These are phyloP conservation scores for Aurelia sp. DNA, from an alignment of 30 jellyfish, hydroid and myxozoan genomes.

Conservation along the genomic window DNA sequence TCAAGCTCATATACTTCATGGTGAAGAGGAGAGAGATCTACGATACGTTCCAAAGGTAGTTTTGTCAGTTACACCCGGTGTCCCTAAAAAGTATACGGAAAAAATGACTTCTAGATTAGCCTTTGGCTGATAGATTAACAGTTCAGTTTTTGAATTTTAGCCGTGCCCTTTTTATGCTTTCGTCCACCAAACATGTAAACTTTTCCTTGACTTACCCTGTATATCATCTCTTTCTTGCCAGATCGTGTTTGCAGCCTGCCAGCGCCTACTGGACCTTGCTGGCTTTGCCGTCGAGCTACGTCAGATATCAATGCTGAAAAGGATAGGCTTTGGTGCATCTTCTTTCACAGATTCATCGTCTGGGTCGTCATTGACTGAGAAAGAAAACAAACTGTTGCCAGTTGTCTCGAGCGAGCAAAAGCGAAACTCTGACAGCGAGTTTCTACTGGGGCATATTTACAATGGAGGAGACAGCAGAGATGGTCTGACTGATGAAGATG, in stretches of 20 bases:
- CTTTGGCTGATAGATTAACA: too few species aligned
- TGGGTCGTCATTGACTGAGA: background rate
- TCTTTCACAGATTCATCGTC: constrained; percentile 9
- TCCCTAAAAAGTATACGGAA: too few species aligned
- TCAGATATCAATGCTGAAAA: constrained; percentile 12
- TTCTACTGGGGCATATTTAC: constrained; percentile 10
- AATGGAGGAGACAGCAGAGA: background rate
- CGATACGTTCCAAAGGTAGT: constrained; percentile 90
- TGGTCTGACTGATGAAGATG: background rate
- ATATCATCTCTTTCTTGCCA: background rate
- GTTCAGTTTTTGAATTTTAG: too few species aligned
- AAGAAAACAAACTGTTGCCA: background rate
- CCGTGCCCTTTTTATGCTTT: too few species aligned
- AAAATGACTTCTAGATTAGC: too few species aligned
- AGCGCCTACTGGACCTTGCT: constrained; percentile 77
- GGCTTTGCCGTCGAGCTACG: constrained; percentile 68
- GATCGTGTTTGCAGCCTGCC: constrained; percentile 79
- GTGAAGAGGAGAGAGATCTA: constrained; percentile 88
- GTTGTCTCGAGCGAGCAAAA: background rate
- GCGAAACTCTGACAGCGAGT: constrained; percentile 45
- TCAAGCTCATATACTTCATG: constrained; percentile 87
- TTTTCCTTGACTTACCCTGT: too few species aligned
- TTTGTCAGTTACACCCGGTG: background rate
- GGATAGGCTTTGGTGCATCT: constrained; percentile 29
- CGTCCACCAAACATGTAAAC: too few species aligned